Evolutionary conservation across 2,888 invertebrate genomes (phyloP), one percentile per base, ranked within the genome.

Genomic region (Mimachlamys varia): DNA sequence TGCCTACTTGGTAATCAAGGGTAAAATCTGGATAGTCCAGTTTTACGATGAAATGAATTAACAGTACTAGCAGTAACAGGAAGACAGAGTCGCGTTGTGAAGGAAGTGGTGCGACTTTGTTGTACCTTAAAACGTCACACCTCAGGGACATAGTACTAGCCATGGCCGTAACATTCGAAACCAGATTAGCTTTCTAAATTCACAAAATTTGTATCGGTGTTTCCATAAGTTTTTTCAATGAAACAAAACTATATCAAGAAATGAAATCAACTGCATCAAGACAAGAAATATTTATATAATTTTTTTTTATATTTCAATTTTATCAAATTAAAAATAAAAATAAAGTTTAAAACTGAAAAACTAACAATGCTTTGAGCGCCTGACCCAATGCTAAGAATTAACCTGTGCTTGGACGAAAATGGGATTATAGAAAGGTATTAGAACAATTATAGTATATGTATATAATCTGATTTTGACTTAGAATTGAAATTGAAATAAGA

Each of bases 401-500:
- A 76, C 33, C 27, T 33, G 27, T 22, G 12, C 33, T 22, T 3
- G 76, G 76, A 33, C 19, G 76, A 76, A n/a, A n/a, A 33, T 0
- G 15, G 27, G 33, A 33, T 76, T 76, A 76, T 22, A 58, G 1
- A 3, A 58, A 22, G 22, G n/a, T 58, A 58, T 19, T 58, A 58
- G 4, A 58, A 58, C 58, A 22, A 44, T 44, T 44, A 44, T 7
- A 44, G 44, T 44, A 58, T n/a, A n/a, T n/a, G n/a, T n/a, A n/a
- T n/a, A n/a, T 76, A 76, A 76, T 76, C 76, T 76, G 76, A 76
- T 76, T 76, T 22, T 33, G 27, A 76, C 76, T 76, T 76, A 76
- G 7, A 44, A 76, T 76, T 27, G 27, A 76, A 76, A 76, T 76
- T 76, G 27, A 76, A 76, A 76, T 76, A 76, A 0, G 76, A 22